Evolutionary conservation across 2,888 invertebrate genomes (phyloP), one percentile per base, ranked within the genome.

Genomic region (Drosophila cognata): DNA sequence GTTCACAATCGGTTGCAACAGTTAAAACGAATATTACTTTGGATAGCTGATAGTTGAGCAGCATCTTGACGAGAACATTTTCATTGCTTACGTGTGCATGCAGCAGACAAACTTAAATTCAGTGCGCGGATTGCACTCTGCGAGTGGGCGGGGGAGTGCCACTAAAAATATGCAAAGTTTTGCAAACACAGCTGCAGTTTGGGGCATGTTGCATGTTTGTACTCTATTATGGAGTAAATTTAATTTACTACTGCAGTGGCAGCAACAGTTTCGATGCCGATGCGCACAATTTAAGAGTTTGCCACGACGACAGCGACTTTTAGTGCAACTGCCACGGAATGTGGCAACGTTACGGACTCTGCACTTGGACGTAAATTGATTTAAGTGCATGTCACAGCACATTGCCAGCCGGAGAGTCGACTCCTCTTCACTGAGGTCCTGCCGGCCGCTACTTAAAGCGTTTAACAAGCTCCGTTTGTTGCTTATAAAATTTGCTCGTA

Each of bases 301-400:
- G 50, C 35, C 38, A 50, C 48, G 72, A 69, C 66, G 73, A 35
- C 43, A 21, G 31, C 41, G 21, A 43, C 43, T 43, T 77, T 81
- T 64, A 55, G 60, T 77, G 77, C 77, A 80, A 41, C 57, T 81
- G 78, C 68, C 78, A 48, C 61, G 21, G 35, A 70, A 52, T 61
- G 65, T 55, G 64, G 70, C 71, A 75, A 65, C 63, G 71, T 77
- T 76, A 76, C 63, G 76, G 53, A 60, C 73, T 58, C 55, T 58
- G 74, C 61, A 59, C 71, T 57, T 81, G 68, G 51, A 87, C 75
- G 75, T 80, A 89, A 85, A 85, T 85, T 85, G 90, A 90, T 85
- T 85, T 90, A 85, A 85, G 89, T 85, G 85, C 89, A 88, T 90
- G 85, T 90, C 78, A 61, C 78, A 88, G 83, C 86, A 80, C 80